Evolutionary conservation across 2,888 invertebrate genomes (phyloP), one percentile per base, ranked within the genome.

Genomic region (Tetanocera ferruginea): DNA sequence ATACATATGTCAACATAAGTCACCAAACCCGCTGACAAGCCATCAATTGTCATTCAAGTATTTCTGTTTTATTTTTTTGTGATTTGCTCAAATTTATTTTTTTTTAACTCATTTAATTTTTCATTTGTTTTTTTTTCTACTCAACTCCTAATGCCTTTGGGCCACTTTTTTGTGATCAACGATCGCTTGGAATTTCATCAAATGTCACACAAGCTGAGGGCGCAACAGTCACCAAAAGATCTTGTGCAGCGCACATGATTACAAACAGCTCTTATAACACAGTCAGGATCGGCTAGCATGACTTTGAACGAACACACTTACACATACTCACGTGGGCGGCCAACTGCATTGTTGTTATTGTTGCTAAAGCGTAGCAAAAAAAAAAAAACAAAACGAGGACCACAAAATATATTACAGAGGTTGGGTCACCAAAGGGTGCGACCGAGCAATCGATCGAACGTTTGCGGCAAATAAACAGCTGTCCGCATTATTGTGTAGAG

Each of bases 371-470:
- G 11, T 14, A 28, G 28, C 19, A 60, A 60, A 23, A n/a, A n/a
- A n/a, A n/a, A n/a, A n/a, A n/a, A n/a, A n/a, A n/a, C n/a, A n/a
- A n/a, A 60, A 60, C 17, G 14, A 14, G 28, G 14, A 37, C n/a
- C 37, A 55, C 34, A 55, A 60, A n/a, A 49, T 23, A 69, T 23
- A 28, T 17, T 28, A 34, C 5, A 28, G 23, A 37, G 60, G 34
- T 23, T 60, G 72, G 72, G 72, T 72, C 72, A 72, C 3, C 19
- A 19, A 72, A 57, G 72, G 72, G 72, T 72, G 60, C 81, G 83
- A 83, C 83, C 82, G 79, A 81, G 76, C 79, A 78, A 78, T 74
- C 62, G 28, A 67, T 28, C 57, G 80, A 80, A 76, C 78, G 23
- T 23, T 19, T 31, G 57, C 34, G 31, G 62, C 17, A 34, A n/a